phyloP scores from a whole-genome alignment of 1,140 invertebrate genomes.

The Solenopsis fugax region DNA sequence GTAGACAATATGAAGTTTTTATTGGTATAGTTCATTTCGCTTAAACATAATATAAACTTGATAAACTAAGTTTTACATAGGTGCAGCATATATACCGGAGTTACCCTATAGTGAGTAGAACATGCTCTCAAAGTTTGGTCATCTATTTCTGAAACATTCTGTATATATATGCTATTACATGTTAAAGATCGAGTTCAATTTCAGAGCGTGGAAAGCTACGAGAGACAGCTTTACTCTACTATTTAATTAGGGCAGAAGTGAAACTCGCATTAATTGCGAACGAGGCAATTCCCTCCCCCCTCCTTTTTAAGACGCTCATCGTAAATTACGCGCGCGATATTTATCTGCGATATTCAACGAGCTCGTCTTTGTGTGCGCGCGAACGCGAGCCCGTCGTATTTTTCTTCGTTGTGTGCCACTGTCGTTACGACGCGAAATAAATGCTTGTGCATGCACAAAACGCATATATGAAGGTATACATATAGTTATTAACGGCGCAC shows the following conservation, averaged over 20 bases:
- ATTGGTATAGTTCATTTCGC: too few relatives aligned
- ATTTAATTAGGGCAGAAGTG: conserved; percentile 41
- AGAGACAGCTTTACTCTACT: neutral
- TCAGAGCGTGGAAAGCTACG: neutral
- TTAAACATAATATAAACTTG: too few relatives aligned
- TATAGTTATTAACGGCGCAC: conserved; percentile 23
- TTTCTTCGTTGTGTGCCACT: conserved; percentile 45
- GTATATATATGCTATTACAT: neutral
- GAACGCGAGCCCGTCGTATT: conserved; percentile 27
- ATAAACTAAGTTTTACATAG: too few relatives aligned
- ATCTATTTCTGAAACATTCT: too few relatives aligned
- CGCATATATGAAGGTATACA: conserved; percentile 5
- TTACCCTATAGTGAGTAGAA: too few relatives aligned
- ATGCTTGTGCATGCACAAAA: conserved; percentile 11
- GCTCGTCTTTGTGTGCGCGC: neutral
- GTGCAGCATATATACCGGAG: too few relatives aligned
- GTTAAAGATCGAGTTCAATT: neutral
- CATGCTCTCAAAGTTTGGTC: too few relatives aligned
- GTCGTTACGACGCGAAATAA: conserved; percentile 40
- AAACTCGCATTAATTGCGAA: conserved; percentile 26
- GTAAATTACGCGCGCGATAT: conserved; percentile 30
- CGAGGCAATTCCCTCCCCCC: conserved; percentile 1
- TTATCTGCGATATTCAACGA: conserved; percentile 13
- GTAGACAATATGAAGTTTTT: too few relatives aligned
- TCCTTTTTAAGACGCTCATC: conserved; percentile 11